Conservation (phyloP, 2,797 vertebrate species). For the Brotogeris chrysoptera region DNA sequence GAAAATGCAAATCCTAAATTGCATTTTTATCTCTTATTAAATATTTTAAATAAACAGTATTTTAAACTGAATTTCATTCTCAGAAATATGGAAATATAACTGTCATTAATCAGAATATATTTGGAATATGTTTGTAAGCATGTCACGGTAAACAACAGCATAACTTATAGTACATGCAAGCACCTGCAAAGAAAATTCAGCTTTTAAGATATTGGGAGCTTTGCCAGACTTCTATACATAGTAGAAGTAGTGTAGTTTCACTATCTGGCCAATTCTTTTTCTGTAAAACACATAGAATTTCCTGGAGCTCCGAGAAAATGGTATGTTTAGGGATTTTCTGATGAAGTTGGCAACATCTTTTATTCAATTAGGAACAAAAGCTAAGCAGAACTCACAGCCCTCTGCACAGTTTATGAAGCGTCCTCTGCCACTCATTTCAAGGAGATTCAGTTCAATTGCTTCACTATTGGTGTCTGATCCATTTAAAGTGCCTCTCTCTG, state of each 20-base stretch:
- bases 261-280: background rate
- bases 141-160: background rate
- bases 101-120: background rate
- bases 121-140: background rate
- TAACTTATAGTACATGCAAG: background rate
- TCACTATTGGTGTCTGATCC: background rate
- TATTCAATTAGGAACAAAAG: background rate
- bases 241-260: background rate
- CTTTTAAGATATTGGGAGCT: background rate
- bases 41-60: background rate
- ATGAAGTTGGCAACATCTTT: background rate
- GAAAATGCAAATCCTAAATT: background rate
- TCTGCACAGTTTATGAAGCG: background rate
- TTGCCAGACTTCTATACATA: background rate
- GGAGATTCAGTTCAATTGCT: background rate
- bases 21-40: background rate
- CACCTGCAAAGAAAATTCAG: background rate
- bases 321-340: background rate
- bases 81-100: background rate
- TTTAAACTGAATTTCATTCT: background rate
- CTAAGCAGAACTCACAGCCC: background rate
- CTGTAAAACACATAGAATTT: background rate
- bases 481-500: background rate
- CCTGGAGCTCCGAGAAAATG: background rate
- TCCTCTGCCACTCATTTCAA: background rate